Evolutionary conservation across 2,888 invertebrate species (phyloP).

Genomic region (Tachina fera): DNA sequence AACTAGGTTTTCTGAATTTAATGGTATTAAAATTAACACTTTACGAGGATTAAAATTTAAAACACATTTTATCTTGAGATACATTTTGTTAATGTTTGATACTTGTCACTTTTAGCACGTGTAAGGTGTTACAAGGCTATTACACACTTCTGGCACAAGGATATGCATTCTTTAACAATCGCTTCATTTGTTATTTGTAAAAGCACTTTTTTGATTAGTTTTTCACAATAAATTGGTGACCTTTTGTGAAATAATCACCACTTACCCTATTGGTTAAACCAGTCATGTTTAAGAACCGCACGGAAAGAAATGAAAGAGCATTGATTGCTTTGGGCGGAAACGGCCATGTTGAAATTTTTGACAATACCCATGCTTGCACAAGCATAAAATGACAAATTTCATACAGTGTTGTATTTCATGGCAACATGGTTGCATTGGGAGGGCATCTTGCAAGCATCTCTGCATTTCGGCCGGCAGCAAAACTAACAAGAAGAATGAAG

Average conservation of each 20-base stretch:
- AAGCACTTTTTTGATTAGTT: conserved; percentile 41
- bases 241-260: conserved; percentile 75
- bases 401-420: conserved; percentile 21
- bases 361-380: conserved; percentile 54
- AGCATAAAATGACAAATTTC: conserved; percentile 33
- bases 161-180: conserved; percentile 54
- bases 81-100: conserved; percentile 18
- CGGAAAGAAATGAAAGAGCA: conserved; percentile 85
- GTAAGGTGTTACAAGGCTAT: conserved; percentile 42
- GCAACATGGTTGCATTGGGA: conserved; percentile 17
- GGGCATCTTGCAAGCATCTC: not conserved
- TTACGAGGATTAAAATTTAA: too few species aligned
- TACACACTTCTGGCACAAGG: conserved; percentile 28
- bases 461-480: conserved; percentile 35
- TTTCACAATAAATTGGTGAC: conserved; percentile 67
- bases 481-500: conserved; percentile 9
- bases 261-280: conserved; percentile 92
- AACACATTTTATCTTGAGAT: not conserved
- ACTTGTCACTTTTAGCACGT: conserved; percentile 69
- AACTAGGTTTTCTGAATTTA: not conserved
- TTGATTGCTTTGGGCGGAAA: conserved; percentile 75
- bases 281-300: conserved; percentile 90
- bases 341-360: conserved; percentile 69
- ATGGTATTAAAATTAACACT: too few species aligned
- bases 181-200: conserved; percentile 15